Percentiles rank a stretch among this genome's conserved stretches.
These are phyloP conservation scores for Florisuga fusca DNA, from an alignment of 2,797 vertebrate species.

Conservation along the genomic window DNA sequence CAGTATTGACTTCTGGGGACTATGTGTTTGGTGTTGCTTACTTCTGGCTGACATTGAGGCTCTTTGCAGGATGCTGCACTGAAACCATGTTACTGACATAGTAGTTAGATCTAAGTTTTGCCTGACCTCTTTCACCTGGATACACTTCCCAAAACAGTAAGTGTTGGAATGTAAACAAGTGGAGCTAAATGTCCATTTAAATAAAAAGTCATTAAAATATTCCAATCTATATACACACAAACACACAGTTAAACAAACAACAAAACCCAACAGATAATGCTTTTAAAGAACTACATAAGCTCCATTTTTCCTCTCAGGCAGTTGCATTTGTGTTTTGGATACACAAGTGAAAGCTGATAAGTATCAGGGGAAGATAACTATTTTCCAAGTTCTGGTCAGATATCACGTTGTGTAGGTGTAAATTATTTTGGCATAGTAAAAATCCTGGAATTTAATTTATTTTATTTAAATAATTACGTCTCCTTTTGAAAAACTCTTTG, in stretches of 20 bases:
- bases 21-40: background rate
- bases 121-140: background rate
- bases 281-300: background rate
- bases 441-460: background rate
- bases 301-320: background rate
- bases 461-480: background rate
- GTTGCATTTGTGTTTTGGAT: background rate
- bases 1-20: background rate
- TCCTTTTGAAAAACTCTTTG: background rate
- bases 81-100: background rate
- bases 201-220: background rate
- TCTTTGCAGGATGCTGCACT: background rate
- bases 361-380: background rate
- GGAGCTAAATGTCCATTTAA: background rate
- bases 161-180: background rate
- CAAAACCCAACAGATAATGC: background rate
- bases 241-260: background rate
- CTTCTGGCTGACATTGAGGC: background rate
- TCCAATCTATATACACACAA: fast-evolving
- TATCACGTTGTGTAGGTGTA: background rate
- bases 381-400: background rate
- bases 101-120: background rate
- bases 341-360: background rate
- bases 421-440: background rate
- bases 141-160: background rate